Conservation (phyloP, 1,140 invertebrate species). For the Melitaea cinxia region DNA sequence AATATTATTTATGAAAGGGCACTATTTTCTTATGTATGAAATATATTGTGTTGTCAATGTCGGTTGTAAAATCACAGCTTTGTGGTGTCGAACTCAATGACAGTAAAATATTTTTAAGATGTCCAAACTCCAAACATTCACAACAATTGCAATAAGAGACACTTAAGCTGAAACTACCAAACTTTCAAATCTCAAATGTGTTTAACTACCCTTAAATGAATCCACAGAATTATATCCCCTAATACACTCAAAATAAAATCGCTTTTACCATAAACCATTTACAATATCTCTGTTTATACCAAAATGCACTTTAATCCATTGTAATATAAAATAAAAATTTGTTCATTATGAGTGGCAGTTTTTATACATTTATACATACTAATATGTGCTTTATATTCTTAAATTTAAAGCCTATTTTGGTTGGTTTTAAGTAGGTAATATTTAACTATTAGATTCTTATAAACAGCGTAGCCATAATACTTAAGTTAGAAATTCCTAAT, state of each 20-base stretch:
- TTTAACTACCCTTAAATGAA: background rate
- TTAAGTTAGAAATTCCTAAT: conserved; percentile 46
- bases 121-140: too few species aligned
- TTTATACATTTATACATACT: background rate
- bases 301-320: background rate
- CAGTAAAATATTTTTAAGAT: too few species aligned
- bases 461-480: conserved; percentile 38
- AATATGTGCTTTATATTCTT: background rate
- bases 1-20: too few species aligned
- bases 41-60: too few species aligned
- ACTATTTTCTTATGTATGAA: too few species aligned
- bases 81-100: too few species aligned
- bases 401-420: background rate
- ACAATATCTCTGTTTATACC: background rate
- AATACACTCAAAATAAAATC: too few species aligned
- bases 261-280: too few species aligned
- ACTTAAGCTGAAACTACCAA: conserved; percentile 4
- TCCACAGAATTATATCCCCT: too few species aligned
- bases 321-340: background rate
- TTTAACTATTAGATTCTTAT: conserved; percentile 28
- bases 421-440: background rate
- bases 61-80: too few species aligned
- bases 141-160: background rate
- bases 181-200: conserved; percentile 9
- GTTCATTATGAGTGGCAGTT: background rate